A percentile compares a stretch with the other conserved stretches of the same genome.
Conservation (phyloP, 2,888 invertebrate species). For the Tiphia femorata region DNA sequence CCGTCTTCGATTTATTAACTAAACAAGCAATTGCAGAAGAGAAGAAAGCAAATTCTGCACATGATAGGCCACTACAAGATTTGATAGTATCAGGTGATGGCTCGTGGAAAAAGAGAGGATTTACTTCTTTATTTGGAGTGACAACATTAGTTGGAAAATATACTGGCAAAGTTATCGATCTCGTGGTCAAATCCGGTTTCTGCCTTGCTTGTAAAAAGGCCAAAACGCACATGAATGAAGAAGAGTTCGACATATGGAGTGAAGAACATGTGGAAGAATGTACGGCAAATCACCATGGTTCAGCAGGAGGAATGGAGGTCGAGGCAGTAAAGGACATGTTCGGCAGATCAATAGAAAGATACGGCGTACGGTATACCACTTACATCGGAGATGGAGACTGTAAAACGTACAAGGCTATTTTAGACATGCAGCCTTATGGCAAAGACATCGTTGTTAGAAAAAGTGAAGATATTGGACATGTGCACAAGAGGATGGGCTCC, state of each 20-base stretch:
- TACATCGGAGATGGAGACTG: not conserved
- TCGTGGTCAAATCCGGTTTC: too few relatives aligned
- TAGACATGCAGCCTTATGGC: constrained; percentile 1
- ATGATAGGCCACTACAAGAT: too few relatives aligned
- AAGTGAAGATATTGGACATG: constrained; percentile 10
- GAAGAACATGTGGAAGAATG: not conserved
- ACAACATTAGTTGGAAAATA: too few relatives aligned
- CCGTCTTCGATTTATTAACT: too few relatives aligned
- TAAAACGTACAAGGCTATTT: not conserved
- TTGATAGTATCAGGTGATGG: too few relatives aligned
- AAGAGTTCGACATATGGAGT: not conserved
- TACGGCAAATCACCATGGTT: not conserved
- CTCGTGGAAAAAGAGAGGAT: too few relatives aligned
- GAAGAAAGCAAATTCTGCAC: too few relatives aligned
- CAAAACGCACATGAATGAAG: not conserved
- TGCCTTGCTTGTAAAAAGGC: too few relatives aligned
- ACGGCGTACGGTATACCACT: not conserved
- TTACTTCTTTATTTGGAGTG: too few relatives aligned
- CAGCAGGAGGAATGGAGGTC: constrained; percentile 1
- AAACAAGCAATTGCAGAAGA: too few relatives aligned
- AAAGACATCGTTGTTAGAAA: not conserved
- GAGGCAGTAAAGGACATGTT: constrained; percentile 1
- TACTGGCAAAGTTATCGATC: too few relatives aligned
- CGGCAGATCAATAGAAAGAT: not conserved
- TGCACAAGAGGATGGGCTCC: constrained; percentile 19